phyloP scores from a whole-genome alignment of 2,888 invertebrate genomes.

The Nemoura dubitans region DNA sequence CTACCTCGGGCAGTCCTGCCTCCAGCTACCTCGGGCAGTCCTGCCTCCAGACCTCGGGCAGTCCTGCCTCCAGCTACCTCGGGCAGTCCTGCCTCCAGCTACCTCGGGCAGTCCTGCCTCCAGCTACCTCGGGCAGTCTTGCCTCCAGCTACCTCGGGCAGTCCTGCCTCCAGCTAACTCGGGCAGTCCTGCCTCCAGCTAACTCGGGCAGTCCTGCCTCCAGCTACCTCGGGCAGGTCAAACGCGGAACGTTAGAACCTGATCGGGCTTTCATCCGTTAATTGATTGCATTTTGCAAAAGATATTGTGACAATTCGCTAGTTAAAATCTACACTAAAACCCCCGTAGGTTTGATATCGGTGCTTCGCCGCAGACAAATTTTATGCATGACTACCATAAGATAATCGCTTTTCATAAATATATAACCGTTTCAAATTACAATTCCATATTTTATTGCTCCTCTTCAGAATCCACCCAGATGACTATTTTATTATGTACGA shows the following conservation, averaged over 20 bases:
- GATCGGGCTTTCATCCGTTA: background rate
- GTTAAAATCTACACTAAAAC: background rate
- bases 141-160: too few relatives aligned
- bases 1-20: too few relatives aligned
- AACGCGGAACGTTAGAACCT: background rate
- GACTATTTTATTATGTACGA: background rate
- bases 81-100: too few relatives aligned
- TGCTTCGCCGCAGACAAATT: background rate
- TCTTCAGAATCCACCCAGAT: background rate
- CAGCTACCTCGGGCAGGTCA: too few relatives aligned
- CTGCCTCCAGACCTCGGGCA: too few relatives aligned
- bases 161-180: too few relatives aligned
- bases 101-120: too few relatives aligned
- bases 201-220: too few relatives aligned
- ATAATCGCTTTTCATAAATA: background rate
- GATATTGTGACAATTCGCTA: background rate
- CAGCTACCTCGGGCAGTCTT: too few relatives aligned
- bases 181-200: too few relatives aligned
- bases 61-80: too few relatives aligned
- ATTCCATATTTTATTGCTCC: background rate
- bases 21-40: too few relatives aligned
- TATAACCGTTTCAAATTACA: background rate
- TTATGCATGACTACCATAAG: background rate
- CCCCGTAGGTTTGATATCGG: background rate
- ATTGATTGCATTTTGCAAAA: background rate